Percentiles rank a stretch among this genome's conserved stretches.
phyloP scores from a whole-genome alignment of 2,113 vertebrate genomes.

The Plecotus auritus region DNA sequence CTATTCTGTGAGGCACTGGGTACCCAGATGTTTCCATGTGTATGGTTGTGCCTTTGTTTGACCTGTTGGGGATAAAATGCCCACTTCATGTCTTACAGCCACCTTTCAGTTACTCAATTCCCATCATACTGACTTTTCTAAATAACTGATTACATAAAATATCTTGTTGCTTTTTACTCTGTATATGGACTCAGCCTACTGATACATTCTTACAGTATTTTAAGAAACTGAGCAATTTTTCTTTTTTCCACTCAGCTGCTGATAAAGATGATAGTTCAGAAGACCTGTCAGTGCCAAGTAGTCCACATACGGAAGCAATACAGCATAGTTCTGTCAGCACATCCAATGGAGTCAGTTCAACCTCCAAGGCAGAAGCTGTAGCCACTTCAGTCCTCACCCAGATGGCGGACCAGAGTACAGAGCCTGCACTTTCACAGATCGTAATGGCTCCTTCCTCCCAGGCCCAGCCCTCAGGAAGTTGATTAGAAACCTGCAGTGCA shows the following conservation, averaged over 20 bases:
- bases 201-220: background rate
- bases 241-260: conserved; percentile 80
- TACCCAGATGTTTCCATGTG: background rate
- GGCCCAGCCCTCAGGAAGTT: conserved; percentile 93
- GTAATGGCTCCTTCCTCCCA: conserved; percentile 83
- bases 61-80: background rate
- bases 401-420: conserved; percentile 92
- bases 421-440: conserved; percentile 85
- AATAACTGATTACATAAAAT: background rate
- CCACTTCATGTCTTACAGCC: background rate
- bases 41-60: background rate
- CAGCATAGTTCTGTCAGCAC: conserved; percentile 99
- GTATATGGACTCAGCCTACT: background rate
- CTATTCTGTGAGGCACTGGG: background rate
- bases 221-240: background rate
- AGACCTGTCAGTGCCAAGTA: conserved; percentile 94
- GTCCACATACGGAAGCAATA: conserved; percentile 94
- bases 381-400: conserved; percentile 86
- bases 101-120: background rate
- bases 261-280: conserved; percentile 97
- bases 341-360: conserved; percentile 95
- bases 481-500: conserved; percentile 82
- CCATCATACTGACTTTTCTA: background rate
- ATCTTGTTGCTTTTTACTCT: background rate
- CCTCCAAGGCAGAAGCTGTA: conserved; percentile 84